Conservation (phyloP, 2,113 vertebrate genomes). For the Sinosuthora webbiana region DNA sequence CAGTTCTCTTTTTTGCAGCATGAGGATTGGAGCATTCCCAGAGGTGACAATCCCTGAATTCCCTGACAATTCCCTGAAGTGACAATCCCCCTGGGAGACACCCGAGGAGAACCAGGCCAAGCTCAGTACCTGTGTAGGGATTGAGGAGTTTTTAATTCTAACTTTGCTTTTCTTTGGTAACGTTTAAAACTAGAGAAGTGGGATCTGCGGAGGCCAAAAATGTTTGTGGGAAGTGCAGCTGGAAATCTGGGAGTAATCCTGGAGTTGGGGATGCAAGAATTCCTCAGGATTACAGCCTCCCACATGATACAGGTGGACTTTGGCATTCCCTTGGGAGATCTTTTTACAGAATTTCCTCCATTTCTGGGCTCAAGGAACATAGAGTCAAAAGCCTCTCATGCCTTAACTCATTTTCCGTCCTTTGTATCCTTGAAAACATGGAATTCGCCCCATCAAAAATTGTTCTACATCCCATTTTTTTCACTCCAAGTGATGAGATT, state of each 20-base stretch:
- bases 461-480: neutral
- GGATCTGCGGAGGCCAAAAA: neutral
- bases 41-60: too few relatives aligned
- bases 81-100: neutral
- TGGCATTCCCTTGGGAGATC: neutral
- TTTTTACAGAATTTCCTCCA: neutral
- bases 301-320: neutral
- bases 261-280: neutral
- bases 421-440: neutral
- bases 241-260: neutral
- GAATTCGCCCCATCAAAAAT: neutral
- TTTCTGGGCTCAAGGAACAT: neutral
- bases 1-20: neutral
- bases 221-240: neutral
- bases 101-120: neutral
- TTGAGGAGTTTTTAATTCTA: neutral
- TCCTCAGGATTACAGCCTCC: neutral
- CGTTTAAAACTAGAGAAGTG: neutral
- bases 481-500: neutral
- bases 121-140: neutral
- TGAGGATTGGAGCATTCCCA: neutral
- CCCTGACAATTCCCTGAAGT: too few relatives aligned
- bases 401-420: neutral
- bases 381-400: neutral
- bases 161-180: neutral